Base-by-base conservation (phyloP, 2,797 vertebrate species). In the Eremophila alpestris region DNA sequence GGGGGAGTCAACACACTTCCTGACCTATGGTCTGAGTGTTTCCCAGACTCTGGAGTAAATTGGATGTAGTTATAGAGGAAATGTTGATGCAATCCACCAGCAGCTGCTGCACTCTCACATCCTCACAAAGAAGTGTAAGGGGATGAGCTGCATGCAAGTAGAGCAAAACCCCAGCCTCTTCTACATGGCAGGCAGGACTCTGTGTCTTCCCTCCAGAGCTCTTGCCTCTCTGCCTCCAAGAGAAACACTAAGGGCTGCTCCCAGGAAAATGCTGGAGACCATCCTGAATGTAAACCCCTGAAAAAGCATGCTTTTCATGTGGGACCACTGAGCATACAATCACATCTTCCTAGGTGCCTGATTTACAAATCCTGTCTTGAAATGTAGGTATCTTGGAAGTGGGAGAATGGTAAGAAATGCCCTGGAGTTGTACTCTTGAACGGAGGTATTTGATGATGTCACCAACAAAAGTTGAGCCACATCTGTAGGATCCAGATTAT, bases 1-100 rank as follows among this genome's bases (percentile, higher is more conserved):
- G 90, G 76, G 51, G 58, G 48, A 86, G 36, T 67, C 56, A 87
- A 60, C 92, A 89, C 71, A 45, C 94, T 97, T 95, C 92, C 93
- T 94, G 90, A 84, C 64, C 88, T 59, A 5, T 26, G 27, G 64
- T 55, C 56, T 89, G 89, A 82, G 64, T 26, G 21, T 90, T 93
- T 90, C 85, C 56, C 81, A 90, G 40, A 89, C 36, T 26, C 60
- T 48, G 13, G 23, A 55, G 59, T 76, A 58, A 81, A 75, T 32
- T 16, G 27, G 55, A 30, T 40, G n/a, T 29, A 65, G 32, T 40
- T 71, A 38, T 18, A 75, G 60, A 93, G 96, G 94, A 95, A 95
- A n/a, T 13, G 60, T 73, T 92, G 84, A 83, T 81, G 87, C 81
- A 78, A 64, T 71, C 40, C 54, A 34, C 34, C 77, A 79, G 52